Evolutionary conservation across 2,888 invertebrate genomes (phyloP).

Genomic region (Papilio elwesi): DNA sequence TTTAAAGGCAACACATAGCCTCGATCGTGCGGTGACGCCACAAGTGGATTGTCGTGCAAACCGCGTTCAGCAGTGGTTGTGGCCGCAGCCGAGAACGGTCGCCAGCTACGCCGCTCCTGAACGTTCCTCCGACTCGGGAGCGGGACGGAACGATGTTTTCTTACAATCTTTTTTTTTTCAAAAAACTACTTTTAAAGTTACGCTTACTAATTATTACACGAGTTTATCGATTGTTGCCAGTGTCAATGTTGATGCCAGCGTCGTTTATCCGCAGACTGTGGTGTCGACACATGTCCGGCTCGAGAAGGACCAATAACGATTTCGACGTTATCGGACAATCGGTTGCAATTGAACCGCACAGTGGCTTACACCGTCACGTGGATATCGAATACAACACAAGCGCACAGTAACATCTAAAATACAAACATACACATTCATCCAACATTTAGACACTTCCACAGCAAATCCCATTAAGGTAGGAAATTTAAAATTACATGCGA

Average conservation of each 20-base stretch:
- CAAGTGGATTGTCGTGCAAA: no score
- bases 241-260: slow-evolving; percentile 49
- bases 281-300: slow-evolving; percentile 6
- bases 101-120: background rate
- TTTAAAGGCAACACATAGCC: background rate
- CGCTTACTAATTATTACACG: slow-evolving; percentile 73
- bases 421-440: slow-evolving; percentile 49
- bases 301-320: slow-evolving; percentile 7
- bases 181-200: slow-evolving; percentile 52
- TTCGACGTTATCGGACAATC: background rate
- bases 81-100: no score
- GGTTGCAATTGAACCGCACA: no score
- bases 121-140: slow-evolving; percentile 18
- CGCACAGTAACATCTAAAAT: slow-evolving; percentile 56
- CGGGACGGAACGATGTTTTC: slow-evolving; percentile 27
- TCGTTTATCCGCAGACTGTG: no score
- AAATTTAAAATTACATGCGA: slow-evolving; percentile 32
- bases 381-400: slow-evolving; percentile 62
- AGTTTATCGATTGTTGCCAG: slow-evolving; percentile 42
- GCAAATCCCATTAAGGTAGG: slow-evolving; percentile 48
- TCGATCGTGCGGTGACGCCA: no score
- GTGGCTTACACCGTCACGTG: slow-evolving; percentile 43
- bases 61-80: no score
- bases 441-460: slow-evolving; percentile 50
- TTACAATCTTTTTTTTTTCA: background rate